These are phyloP conservation scores for Bothrops jararaca DNA, from an alignment of 2,113 vertebrate genomes.

Conservation along the genomic window DNA sequence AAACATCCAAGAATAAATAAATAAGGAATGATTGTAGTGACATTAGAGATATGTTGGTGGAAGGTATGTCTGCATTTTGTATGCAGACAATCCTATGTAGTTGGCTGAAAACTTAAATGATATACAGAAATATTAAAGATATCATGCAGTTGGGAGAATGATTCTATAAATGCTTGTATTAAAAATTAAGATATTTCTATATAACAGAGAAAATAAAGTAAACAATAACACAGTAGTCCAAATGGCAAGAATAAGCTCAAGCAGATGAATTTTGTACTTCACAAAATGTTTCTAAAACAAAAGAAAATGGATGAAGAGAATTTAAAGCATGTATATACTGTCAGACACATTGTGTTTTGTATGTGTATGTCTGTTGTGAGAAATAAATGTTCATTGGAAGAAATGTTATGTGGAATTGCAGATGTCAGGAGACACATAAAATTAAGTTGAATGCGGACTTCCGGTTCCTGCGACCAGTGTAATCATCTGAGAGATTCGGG, in stretches of 20 bases:
- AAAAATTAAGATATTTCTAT: too few relatives aligned
- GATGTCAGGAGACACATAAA: not conserved
- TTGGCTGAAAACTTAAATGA: not conserved
- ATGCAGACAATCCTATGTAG: not conserved
- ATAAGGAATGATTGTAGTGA: too few relatives aligned
- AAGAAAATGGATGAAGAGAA: not conserved
- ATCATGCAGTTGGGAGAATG: not conserved
- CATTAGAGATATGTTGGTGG: too few relatives aligned
- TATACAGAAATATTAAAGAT: not conserved
- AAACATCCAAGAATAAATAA: not conserved
- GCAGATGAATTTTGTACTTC: not conserved
- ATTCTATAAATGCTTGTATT: not conserved
- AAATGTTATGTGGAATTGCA: not conserved
- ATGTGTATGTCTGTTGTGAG: not conserved
- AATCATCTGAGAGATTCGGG: too few relatives aligned
- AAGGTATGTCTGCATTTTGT: too few relatives aligned
- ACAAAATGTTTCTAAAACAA: not conserved
- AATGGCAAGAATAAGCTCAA: not conserved
- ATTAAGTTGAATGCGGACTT: not conserved
- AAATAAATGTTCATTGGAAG: not conserved
- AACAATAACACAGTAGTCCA: too few relatives aligned
- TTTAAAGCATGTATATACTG: not conserved
- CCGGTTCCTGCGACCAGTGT: too few relatives aligned
- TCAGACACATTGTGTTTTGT: not conserved
- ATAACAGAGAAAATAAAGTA: too few relatives aligned